These are phyloP conservation scores for Dynastes grantii DNA, from an alignment of 2,888 invertebrate species.

Conservation along the genomic window DNA sequence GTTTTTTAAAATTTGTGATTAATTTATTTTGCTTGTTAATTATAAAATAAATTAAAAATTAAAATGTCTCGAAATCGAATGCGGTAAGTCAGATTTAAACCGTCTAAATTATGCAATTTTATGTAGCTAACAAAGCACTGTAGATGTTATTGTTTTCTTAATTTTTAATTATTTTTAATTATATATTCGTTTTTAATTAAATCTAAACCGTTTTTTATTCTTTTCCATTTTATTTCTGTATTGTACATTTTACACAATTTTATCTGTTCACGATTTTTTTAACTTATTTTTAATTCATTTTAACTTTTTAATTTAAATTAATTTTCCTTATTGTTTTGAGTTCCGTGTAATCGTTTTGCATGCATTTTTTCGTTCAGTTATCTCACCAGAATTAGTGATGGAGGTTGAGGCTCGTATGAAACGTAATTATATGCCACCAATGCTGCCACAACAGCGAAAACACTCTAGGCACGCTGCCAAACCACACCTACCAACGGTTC, in stretches of 20 bases:
- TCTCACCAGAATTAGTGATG: conserved; percentile 90
- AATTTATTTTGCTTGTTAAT: conserved; percentile 28
- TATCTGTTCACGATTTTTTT: conserved; percentile 39
- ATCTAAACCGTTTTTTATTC: too few species aligned
- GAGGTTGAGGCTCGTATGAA: conserved; percentile 91
- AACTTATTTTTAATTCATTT: conserved; percentile 56
- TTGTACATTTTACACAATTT: too few species aligned
- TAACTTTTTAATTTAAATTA: conserved; percentile 58
- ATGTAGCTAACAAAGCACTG: too few species aligned
- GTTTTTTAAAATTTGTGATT: conserved; percentile 14
- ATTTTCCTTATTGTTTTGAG: conserved; percentile 63
- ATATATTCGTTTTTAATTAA: conserved; percentile 13
- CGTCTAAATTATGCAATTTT: too few species aligned
- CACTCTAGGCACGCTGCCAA: conserved; percentile 74
- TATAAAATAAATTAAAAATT: too few species aligned
- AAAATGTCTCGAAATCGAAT: too few species aligned
- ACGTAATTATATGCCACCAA: conserved; percentile 83
- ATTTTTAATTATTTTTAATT: conserved; percentile 16
- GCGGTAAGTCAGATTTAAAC: too few species aligned
- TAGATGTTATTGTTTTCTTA: too few species aligned
- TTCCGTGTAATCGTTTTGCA: conserved; percentile 62
- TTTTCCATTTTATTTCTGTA: not conserved
- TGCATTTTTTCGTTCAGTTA: conserved; percentile 76
- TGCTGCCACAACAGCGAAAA: conserved; percentile 72
- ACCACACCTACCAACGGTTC: conserved; percentile 78